Conservation (phyloP, 2,113 vertebrate genomes). For the Coryphaenoides rupestris region DNA sequence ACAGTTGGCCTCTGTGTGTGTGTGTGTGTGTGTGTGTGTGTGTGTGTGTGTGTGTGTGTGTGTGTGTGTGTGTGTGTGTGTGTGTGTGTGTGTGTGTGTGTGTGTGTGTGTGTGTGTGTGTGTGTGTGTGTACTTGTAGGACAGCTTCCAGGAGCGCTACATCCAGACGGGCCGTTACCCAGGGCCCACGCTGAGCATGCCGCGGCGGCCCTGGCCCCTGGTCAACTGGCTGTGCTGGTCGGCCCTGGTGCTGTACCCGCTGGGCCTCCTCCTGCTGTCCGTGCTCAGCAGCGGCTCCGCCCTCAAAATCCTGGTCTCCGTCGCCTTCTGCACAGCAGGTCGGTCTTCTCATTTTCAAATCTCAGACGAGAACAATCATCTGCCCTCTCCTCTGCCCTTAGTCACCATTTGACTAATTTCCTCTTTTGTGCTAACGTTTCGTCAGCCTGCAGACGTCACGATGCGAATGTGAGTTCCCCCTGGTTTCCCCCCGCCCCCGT, state of each 20-base stretch:
- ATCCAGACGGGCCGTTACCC: slow-evolving; percentile 80
- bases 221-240: slow-evolving; percentile 94
- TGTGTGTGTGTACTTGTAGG: slow-evolving; percentile 64
- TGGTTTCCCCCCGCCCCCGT: too few relatives aligned
- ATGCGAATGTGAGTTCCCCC: slow-evolving; percentile 44
- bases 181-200: slow-evolving; percentile 62
- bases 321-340: slow-evolving; percentile 84
- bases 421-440: slow-evolving; percentile 44
- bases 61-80: too few relatives aligned
- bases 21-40: too few relatives aligned
- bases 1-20: too few relatives aligned
- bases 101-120: too few relatives aligned
- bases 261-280: slow-evolving; percentile 77
- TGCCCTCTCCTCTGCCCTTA: slow-evolving; percentile 26
- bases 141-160: slow-evolving; percentile 88
- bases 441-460: slow-evolving; percentile 52
- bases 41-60: too few relatives aligned
- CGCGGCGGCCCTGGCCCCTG: slow-evolving; percentile 80
- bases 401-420: too few relatives aligned
- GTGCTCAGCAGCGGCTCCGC: slow-evolving; percentile 83
- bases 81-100: too few relatives aligned
- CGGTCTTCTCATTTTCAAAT: slow-evolving; percentile 47
- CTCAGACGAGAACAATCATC: not conserved
- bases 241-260: slow-evolving; percentile 81
- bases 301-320: slow-evolving; percentile 74